Conservation (phyloP, 2,797 vertebrate genomes). For the Sciaenops ocellatus region DNA sequence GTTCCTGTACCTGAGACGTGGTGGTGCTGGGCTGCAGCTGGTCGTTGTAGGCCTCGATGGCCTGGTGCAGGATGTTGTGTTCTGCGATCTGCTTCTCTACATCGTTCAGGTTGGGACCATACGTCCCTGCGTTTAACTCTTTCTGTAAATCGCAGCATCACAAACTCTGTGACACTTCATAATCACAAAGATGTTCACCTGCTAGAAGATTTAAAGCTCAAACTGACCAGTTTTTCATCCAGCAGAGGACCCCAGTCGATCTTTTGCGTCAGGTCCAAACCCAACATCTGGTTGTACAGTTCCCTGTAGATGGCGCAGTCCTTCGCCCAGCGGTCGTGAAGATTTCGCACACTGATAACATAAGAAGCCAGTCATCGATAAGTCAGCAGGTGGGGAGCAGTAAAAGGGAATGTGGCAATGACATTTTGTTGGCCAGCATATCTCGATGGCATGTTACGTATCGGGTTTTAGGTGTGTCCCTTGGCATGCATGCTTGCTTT, state of each 20-base stretch:
- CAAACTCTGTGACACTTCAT: fast-evolving
- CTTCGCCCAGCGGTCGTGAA: slow-evolving; percentile 90
- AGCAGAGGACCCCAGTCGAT: slow-evolving; percentile 90
- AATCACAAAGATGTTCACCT: background rate
- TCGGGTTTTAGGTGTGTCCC: slow-evolving; percentile 40
- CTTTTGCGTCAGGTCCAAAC: slow-evolving; percentile 76
- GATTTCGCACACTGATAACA: slow-evolving; percentile 86
- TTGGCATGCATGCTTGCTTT: background rate
- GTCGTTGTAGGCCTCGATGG: slow-evolving; percentile 90
- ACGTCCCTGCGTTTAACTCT: slow-evolving; percentile 78
- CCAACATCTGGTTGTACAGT: slow-evolving; percentile 86
- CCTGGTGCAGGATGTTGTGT: slow-evolving; percentile 93
- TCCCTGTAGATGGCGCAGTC: slow-evolving; percentile 87
- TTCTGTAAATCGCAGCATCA: slow-evolving; percentile 59
- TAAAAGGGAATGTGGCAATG: slow-evolving; percentile 12
- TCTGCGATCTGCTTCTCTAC: slow-evolving; percentile 93
- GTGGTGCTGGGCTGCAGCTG: slow-evolving; percentile 81
- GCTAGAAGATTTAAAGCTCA: background rate
- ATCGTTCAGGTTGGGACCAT: slow-evolving; percentile 87
- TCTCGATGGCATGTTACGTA: slow-evolving; percentile 11
- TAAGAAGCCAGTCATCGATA: background rate
- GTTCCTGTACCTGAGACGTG: slow-evolving; percentile 58
- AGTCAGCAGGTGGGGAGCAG: background rate
- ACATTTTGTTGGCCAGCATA: background rate
- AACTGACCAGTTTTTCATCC: slow-evolving; percentile 90